Evolutionary conservation across 2,888 invertebrate genomes (phyloP).

Genomic region (Yponomeuta plumbellus): DNA sequence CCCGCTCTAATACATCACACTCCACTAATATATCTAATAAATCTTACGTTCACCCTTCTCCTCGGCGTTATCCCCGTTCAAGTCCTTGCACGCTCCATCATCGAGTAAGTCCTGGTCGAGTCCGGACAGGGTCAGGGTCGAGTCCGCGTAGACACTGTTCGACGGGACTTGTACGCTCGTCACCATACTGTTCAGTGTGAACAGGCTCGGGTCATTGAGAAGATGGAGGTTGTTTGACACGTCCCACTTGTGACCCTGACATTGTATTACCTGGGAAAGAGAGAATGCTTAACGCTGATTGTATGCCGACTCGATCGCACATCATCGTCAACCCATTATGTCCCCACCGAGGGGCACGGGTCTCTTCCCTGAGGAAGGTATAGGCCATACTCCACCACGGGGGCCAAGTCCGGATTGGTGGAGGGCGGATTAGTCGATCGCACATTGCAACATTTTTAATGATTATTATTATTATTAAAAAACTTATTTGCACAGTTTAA

Average conservation of each 20-base stretch:
- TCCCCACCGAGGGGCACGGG: too few relatives aligned
- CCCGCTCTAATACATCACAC: too few relatives aligned
- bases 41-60: slow-evolving; percentile 26
- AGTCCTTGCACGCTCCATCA: slow-evolving; percentile 42
- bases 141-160: slow-evolving; percentile 67
- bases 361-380: too few relatives aligned
- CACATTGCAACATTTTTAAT: too few relatives aligned
- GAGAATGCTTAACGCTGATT: too few relatives aligned
- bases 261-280: slow-evolving; percentile 55
- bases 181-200: slow-evolving; percentile 67
- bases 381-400: too few relatives aligned
- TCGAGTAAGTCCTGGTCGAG: slow-evolving; percentile 72
- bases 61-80: slow-evolving; percentile 39
- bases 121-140: slow-evolving; percentile 77
- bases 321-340: too few relatives aligned
- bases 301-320: too few relatives aligned
- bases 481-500: too few relatives aligned
- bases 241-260: slow-evolving; percentile 82
- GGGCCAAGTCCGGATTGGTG: too few relatives aligned
- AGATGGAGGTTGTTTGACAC: slow-evolving; percentile 78
- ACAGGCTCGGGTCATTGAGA: slow-evolving; percentile 69
- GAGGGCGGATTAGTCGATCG: too few relatives aligned
- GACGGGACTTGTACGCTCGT: slow-evolving; percentile 62
- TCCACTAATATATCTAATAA: not conserved
- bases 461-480: too few relatives aligned